phyloP scores from a whole-genome alignment of 2,113 vertebrate species.

The Micronycteris hirsuta region DNA sequence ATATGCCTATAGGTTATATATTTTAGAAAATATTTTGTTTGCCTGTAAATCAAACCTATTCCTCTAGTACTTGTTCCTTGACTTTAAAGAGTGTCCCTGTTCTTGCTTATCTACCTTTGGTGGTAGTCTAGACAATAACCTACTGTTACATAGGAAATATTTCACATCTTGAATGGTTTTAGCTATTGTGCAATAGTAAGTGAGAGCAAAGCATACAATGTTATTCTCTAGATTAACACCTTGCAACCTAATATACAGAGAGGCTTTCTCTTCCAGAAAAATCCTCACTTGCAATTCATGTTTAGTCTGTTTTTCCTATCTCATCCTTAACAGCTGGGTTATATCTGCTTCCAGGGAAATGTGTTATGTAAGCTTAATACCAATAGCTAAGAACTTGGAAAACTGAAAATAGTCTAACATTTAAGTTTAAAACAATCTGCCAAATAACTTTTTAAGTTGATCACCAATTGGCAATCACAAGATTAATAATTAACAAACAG shows the following conservation, averaged over 20 bases:
- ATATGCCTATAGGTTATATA: not conserved
- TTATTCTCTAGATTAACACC: slow-evolving; percentile 55
- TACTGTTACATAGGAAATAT: slow-evolving; percentile 19
- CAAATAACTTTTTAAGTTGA: slow-evolving; percentile 52
- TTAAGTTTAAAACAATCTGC: slow-evolving; percentile 66
- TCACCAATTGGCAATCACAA: slow-evolving; percentile 32
- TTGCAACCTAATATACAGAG: slow-evolving; percentile 58
- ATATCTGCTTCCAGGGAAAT: slow-evolving; percentile 74
- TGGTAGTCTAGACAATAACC: slow-evolving; percentile 41
- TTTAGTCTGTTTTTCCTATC: slow-evolving; percentile 74
- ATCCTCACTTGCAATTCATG: slow-evolving; percentile 69
- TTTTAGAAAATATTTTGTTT: not conserved
- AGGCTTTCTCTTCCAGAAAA: slow-evolving; percentile 71
- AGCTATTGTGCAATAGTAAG: slow-evolving; percentile 7
- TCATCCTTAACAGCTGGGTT: slow-evolving; percentile 73
- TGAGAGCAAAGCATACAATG: slow-evolving; percentile 50
- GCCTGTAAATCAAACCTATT: not conserved
- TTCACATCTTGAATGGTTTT: slow-evolving; percentile 54
- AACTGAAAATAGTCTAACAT: slow-evolving; percentile 72
- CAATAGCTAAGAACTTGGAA: slow-evolving; percentile 72
- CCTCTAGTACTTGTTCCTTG: slow-evolving; percentile 29
- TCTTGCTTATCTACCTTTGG: slow-evolving; percentile 17
- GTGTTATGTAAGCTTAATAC: slow-evolving; percentile 77
- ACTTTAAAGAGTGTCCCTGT: not conserved
- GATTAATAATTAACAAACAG: slow-evolving; percentile 44